Base-by-base conservation (phyloP, 2,797 vertebrate genomes). In the Spea hammondii region DNA sequence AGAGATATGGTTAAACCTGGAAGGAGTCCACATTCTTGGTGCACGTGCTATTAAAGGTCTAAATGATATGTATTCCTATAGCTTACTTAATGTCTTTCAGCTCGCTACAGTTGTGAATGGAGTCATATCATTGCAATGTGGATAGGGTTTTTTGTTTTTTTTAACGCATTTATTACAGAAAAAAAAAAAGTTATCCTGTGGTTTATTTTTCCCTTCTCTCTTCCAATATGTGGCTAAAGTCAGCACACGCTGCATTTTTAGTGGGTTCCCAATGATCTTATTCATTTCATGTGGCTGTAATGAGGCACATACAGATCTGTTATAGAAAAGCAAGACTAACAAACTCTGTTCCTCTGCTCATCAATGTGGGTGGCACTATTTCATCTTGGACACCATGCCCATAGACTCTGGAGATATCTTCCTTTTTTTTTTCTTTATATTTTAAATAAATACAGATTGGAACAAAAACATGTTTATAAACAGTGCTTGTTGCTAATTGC, bases 231-330 rank as follows among this genome's bases (percentile, higher is more conserved):
- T 72, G 79, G 79, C 79, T 77, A 62, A 77, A 82, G 79, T 73
- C 70, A 65, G 72, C 75, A 82, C 79, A 82, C 70, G 70, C 75
- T 73, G 79, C 79, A 82, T 82, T 82, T 82, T 77, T 82, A 46
- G 79, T 82, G 79, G 79, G 70, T 77, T 82, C 59, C 53, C 79
- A 77, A 60, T 82, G 75, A 82, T 77, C 77, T 82, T 77, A 73
- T 73, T 77, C 75, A 82, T 77, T 82, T 82, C 74, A 82, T 82
- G 79, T 82, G 79, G 79, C 75, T 77, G 79, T 69, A 77, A 77
- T 77, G 67, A 72, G 77, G 79, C 74, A 73, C 74, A 77, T 62
- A 77, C 74, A 73, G 79, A 82, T 82, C 79, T 77, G 79, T 77
- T 77, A 73, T 70, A 82, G 79, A 65, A 68, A 77, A 45, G 79